A percentile compares a stretch with the other conserved stretches of the same genome.
These are phyloP conservation scores for Atractosteus spatula DNA, from an alignment of 2,113 vertebrate species.

Conservation along the genomic window DNA sequence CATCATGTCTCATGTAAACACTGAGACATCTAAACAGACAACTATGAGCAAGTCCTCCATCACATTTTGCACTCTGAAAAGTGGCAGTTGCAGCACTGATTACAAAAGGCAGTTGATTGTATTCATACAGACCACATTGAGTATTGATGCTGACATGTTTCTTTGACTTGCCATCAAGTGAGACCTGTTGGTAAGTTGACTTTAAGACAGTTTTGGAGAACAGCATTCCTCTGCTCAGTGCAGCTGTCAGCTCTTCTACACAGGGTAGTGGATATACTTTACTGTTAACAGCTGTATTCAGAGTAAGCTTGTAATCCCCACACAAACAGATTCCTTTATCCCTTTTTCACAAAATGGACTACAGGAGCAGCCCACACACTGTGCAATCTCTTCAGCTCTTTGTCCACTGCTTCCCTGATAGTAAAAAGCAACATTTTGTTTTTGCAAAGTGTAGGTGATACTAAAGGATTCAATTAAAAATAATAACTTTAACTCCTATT, in stretches of 20 bases:
- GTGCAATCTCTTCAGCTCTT: neutral
- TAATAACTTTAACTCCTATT: too few relatives aligned
- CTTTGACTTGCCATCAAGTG: constrained; percentile 14
- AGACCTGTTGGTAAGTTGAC: constrained; percentile 12
- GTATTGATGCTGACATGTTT: constrained; percentile 19
- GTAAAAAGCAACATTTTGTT: neutral
- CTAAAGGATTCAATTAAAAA: too few relatives aligned
- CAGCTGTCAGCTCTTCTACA: neutral
- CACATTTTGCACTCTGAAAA: constrained; percentile 18
- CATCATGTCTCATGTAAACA: neutral
- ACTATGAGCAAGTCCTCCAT: constrained; percentile 17
- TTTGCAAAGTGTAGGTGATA: too few relatives aligned
- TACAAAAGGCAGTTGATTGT: constrained; percentile 15
- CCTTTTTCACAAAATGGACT: neutral
- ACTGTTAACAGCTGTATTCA: neutral
- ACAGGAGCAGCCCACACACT: neutral
- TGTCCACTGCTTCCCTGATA: constrained; percentile 38
- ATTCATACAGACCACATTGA: constrained; percentile 7
- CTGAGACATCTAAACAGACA: neutral
- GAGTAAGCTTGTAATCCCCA: neutral
- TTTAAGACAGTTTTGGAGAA: neutral
- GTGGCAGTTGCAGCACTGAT: constrained; percentile 6
- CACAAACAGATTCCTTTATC: neutral
- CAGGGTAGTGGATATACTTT: neutral
- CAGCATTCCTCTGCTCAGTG: neutral